Conservation (phyloP, 2,888 invertebrate genomes). For the Ornithoptera alexandrae region DNA sequence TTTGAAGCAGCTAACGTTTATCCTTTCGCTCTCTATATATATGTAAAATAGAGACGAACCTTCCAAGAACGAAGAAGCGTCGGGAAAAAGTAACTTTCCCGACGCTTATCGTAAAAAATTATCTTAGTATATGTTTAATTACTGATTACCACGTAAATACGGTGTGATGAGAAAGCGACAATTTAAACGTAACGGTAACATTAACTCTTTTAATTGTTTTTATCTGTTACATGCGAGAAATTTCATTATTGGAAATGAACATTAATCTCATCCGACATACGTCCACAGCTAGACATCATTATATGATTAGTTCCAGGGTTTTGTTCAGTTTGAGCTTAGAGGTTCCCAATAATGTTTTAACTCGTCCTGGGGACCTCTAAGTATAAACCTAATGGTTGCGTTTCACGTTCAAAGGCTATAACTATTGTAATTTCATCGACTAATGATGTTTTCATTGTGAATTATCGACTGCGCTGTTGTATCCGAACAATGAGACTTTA, state of each 20-base stretch:
- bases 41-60: too few relatives aligned
- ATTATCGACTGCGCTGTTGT: conserved; percentile 41
- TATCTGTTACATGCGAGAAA: too few relatives aligned
- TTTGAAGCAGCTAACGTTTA: too few relatives aligned
- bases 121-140: background rate
- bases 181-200: too few relatives aligned
- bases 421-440: conserved; percentile 40
- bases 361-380: conserved; percentile 37
- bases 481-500: background rate
- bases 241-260: too few relatives aligned
- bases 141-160: background rate
- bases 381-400: conserved; percentile 48
- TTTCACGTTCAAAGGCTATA: conserved; percentile 34
- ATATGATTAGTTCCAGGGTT: too few relatives aligned
- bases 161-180: background rate
- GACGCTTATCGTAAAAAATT: background rate
- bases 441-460: conserved; percentile 47
- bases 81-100: background rate
- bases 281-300: too few relatives aligned
- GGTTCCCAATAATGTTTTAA: too few relatives aligned
- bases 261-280: too few relatives aligned
- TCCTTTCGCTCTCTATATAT: too few relatives aligned
- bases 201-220: too few relatives aligned
- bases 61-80: background rate
- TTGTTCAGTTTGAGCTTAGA: too few relatives aligned